Conservation (phyloP, 1,140 invertebrate species). For the Drosophila nebulosa region DNA sequence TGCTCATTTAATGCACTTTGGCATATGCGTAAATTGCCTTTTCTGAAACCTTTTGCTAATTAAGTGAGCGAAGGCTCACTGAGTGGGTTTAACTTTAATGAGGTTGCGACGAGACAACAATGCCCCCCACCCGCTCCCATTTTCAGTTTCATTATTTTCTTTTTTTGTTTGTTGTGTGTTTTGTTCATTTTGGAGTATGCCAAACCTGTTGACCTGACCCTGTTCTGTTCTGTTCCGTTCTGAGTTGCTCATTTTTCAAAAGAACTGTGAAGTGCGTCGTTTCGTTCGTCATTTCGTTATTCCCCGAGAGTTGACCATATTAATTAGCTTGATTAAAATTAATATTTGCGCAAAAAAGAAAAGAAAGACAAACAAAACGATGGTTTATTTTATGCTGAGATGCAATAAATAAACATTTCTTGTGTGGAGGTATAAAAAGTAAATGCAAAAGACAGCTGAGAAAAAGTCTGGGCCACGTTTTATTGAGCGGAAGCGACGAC, state of each 20-base stretch:
- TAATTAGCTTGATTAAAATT: conserved; percentile 80
- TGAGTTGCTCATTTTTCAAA: conserved; percentile 50
- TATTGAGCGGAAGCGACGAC: conserved; percentile 64
- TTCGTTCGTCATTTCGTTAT: neutral
- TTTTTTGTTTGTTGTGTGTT: neutral
- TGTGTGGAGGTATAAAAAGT: conserved; percentile 56
- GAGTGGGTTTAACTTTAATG: conserved; percentile 26
- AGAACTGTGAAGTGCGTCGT: conserved; percentile 36
- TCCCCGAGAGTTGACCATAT: conserved; percentile 64
- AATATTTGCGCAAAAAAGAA: conserved; percentile 63
- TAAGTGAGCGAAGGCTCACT: conserved; percentile 34
- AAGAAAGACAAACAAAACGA: conserved; percentile 4
- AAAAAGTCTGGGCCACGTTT: conserved; percentile 28
- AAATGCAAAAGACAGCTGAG: conserved; percentile 69
- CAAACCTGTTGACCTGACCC: conserved; percentile 42
- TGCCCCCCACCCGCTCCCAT: neutral
- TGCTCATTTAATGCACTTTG: conserved; percentile 60
- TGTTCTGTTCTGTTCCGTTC: neutral
- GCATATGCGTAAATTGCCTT: conserved; percentile 57
- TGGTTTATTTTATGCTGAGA: neutral
- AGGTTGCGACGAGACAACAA: conserved; percentile 7
- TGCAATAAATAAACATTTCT: conserved; percentile 75
- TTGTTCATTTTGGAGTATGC: conserved; percentile 10
- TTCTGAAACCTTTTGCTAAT: conserved; percentile 34
- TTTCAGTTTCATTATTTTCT: too few species aligned